Percentiles rank a stretch among this genome's conserved stretches.
Evolutionary conservation across 1,140 invertebrate genomes (phyloP).

Genomic region (Triops longicaudatus): DNA sequence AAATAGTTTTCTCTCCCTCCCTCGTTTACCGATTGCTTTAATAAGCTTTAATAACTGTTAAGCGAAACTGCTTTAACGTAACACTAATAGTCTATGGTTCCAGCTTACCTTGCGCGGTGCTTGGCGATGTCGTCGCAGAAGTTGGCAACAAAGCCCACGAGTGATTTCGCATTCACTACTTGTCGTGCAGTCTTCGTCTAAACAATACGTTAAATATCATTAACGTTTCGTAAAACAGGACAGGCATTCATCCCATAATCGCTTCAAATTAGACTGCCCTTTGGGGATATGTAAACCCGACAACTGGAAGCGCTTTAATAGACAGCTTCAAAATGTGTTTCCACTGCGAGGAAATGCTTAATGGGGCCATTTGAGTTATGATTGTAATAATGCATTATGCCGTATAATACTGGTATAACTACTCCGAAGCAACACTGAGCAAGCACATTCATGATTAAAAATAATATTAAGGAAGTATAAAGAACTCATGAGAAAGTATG

Average conservation of each 20-base stretch:
- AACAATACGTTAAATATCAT: constrained; percentile 24
- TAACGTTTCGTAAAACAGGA: constrained; percentile 18
- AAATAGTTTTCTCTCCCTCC: background rate
- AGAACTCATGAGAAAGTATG: no score
- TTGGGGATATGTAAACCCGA: no score
- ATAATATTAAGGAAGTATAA: no score
- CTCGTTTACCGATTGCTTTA: background rate
- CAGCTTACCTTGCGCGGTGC: constrained; percentile 62
- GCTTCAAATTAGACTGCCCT: background rate
- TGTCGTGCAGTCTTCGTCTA: constrained; percentile 70
- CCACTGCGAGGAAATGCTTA: no score
- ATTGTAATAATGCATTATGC: no score
- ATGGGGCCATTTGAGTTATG: no score
- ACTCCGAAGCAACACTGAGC: no score
- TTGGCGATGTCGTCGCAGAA: constrained; percentile 74
- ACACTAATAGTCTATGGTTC: background rate
- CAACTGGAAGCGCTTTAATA: no score
- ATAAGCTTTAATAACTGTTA: no score
- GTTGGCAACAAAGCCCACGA: constrained; percentile 75
- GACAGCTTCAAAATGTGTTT: no score
- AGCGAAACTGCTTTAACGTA: background rate
- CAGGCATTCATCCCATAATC: background rate
- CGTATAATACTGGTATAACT: no score
- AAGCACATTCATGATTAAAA: no score
- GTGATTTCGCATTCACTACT: constrained; percentile 78